Percentiles rank a stretch among this genome's conserved stretches.
Evolutionary conservation across 92 coral and sea anemone species (phyloP).

Genomic region (Porites evermanni): DNA sequence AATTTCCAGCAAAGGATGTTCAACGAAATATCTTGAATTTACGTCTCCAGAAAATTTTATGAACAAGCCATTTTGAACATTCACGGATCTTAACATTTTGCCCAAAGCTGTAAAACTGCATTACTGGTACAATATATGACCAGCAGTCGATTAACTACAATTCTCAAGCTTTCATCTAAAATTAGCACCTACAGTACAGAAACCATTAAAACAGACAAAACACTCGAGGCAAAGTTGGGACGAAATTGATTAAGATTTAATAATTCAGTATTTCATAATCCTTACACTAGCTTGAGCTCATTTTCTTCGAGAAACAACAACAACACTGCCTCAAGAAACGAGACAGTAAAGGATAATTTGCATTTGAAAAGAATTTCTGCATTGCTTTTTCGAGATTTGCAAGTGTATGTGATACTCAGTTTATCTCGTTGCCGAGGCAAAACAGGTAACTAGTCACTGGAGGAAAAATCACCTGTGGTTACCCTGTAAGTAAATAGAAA

Average conservation of each 20-base stretch:
- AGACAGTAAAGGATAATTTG: background rate
- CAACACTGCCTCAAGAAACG: background rate
- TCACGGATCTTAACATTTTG: too few relatives aligned
- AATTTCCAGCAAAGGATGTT: too few relatives aligned
- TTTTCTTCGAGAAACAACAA: background rate
- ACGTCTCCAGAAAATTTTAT: too few relatives aligned
- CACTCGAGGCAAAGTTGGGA: slow-evolving; percentile 1
- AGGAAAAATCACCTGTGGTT: slow-evolving; percentile 14
- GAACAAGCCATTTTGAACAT: too few relatives aligned
- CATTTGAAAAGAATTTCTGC: background rate
- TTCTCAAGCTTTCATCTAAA: too few relatives aligned
- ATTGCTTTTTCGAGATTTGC: too few relatives aligned
- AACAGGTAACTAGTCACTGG: slow-evolving; percentile 19
- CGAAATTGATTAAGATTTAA: slow-evolving; percentile 27
- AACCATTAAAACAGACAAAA: background rate
- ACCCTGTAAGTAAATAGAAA: background rate
- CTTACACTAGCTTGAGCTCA: background rate
- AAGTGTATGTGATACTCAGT: background rate
- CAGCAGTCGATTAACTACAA: too few relatives aligned
- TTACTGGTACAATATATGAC: too few relatives aligned
- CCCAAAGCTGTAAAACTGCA: too few relatives aligned
- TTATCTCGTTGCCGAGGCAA: slow-evolving; percentile 45
- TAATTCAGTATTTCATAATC: background rate
- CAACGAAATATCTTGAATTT: too few relatives aligned
- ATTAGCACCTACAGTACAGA: background rate